Evolutionary conservation across 2,888 invertebrate species (phyloP).

Genomic region (Megaustenia siamemsis): DNA sequence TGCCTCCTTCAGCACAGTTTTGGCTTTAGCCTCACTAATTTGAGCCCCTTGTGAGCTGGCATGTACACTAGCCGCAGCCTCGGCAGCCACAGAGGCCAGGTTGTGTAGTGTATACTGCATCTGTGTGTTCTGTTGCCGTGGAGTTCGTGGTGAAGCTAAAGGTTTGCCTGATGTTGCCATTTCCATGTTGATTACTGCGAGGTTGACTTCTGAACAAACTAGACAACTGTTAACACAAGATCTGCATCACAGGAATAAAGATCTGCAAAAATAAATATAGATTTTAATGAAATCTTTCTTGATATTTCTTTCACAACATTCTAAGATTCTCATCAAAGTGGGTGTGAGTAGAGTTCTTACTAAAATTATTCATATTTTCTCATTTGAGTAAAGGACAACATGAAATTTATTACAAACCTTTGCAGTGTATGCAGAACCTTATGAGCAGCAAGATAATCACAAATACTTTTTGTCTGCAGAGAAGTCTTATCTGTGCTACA

Average conservation of each 20-base stretch:
- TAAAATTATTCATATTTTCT: background rate
- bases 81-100: slow-evolving; percentile 56
- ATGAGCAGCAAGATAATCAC: too few relatives aligned
- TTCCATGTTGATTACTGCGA: slow-evolving; percentile 22
- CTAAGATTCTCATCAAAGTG: too few relatives aligned
- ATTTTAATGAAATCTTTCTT: background rate
- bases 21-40: slow-evolving; percentile 73
- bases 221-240: background rate
- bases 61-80: slow-evolving; percentile 59
- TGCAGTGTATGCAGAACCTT: too few relatives aligned
- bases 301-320: background rate
- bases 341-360: background rate
- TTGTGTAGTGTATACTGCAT: slow-evolving; percentile 53
- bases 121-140: slow-evolving; percentile 39
- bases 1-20: slow-evolving; percentile 84
- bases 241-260: background rate
- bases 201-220: background rate
- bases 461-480: too few relatives aligned
- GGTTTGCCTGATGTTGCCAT: slow-evolving; percentile 32
- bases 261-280: background rate
- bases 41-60: slow-evolving; percentile 59
- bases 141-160: slow-evolving; percentile 24
- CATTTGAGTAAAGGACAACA: too few relatives aligned
- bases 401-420: too few relatives aligned
- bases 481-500: too few relatives aligned